These are phyloP conservation scores for Trididemnum miniatum DNA, from an alignment of 23 tunicate genomes.

Conservation along the genomic window DNA sequence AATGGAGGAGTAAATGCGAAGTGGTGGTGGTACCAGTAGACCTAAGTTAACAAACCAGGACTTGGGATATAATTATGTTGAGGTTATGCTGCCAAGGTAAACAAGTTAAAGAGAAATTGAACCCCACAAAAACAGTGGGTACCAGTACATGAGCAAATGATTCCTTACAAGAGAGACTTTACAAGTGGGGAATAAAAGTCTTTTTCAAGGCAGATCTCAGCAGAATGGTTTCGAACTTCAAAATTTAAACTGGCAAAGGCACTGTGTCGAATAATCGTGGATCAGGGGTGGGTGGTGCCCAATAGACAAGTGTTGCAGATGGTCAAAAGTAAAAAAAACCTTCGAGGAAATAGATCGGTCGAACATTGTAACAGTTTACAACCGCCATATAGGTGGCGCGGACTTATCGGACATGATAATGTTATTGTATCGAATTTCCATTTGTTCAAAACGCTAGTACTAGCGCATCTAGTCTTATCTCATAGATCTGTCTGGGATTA, in stretches of 20 bases:
- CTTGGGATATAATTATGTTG: too few relatives aligned
- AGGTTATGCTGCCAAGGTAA: too few relatives aligned
- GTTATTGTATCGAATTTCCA: conserved; percentile 5
- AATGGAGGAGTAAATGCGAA: too few relatives aligned
- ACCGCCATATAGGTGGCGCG: background rate
- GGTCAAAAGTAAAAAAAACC: conserved; percentile 14
- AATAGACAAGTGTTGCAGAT: conserved; percentile 13
- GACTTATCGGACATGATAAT: conserved; percentile 14
- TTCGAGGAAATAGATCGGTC: background rate
- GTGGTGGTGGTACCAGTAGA: too few relatives aligned
- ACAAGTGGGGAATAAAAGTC: background rate
- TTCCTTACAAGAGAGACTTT: too few relatives aligned
- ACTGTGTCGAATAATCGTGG: background rate
- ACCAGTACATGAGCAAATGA: too few relatives aligned
- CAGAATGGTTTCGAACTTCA: background rate
- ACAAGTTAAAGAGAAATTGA: too few relatives aligned
- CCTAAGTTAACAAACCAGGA: too few relatives aligned
- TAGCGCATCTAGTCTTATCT: background rate
- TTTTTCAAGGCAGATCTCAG: background rate
- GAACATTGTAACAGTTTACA: background rate
- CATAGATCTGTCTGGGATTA: background rate
- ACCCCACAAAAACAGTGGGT: too few relatives aligned
- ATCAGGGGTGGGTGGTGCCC: background rate
- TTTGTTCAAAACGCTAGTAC: background rate
- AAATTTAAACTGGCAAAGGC: background rate